Conservation (phyloP, 2,797 vertebrate species). For the Phylloscopus collybita region DNA sequence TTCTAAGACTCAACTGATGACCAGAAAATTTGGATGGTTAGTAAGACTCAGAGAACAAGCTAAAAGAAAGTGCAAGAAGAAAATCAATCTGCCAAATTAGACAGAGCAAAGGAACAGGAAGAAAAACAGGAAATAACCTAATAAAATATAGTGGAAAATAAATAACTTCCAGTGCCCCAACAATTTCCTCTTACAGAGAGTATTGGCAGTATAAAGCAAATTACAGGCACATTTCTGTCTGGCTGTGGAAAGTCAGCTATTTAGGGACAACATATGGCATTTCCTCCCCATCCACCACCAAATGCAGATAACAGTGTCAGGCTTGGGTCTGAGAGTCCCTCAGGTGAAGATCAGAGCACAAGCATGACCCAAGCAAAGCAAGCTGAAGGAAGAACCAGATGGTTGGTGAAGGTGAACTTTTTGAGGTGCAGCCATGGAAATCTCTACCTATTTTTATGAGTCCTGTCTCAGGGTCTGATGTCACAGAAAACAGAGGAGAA, state of each 20-base stretch:
- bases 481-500: not conserved
- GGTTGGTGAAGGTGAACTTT: not conserved
- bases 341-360: not conserved
- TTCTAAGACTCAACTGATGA: not conserved
- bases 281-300: not conserved
- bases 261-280: not conserved
- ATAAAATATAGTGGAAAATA: slow-evolving; percentile 69
- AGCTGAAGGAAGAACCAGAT: not conserved
- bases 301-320: not conserved
- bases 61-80: slow-evolving; percentile 48
- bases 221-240: slow-evolving; percentile 38
- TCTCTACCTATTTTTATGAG: not conserved
- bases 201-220: slow-evolving; percentile 37
- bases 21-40: not conserved
- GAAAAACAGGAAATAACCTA: slow-evolving; percentile 71
- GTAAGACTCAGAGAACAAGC: not conserved
- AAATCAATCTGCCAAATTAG: slow-evolving; percentile 69
- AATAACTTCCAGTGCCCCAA: slow-evolving; percentile 66
- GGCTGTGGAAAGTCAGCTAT: slow-evolving; percentile 3
- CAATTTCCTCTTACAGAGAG: slow-evolving; percentile 61
- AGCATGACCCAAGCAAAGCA: not conserved
- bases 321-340: not conserved
- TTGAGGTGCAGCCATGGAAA: not conserved
- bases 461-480: not conserved
- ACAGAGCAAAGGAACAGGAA: slow-evolving; percentile 66